Base-by-base conservation (phyloP, 2,797 vertebrate genomes). In the Odontamblyopus lacepedii region DNA sequence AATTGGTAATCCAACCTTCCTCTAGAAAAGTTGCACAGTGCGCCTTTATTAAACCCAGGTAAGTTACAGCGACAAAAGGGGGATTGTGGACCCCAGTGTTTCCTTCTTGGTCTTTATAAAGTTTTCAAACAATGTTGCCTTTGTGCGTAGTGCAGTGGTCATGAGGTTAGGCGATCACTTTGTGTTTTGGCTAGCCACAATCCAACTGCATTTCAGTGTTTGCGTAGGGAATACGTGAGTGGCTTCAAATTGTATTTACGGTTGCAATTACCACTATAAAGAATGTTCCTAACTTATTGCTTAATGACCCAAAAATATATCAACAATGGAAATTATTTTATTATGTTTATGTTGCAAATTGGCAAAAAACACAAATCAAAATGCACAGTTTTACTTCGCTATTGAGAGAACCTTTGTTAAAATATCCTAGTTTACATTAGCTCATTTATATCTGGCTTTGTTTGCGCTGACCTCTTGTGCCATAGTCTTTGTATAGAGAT, bases 381-480 rank as follows among this genome's bases (percentile, higher is more conserved):
- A 26, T 57, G 23, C 23, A 26, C 27, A 5, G 11, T 23, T 56
- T 56, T 56, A 56, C 55, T 48, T 48, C 13, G 4, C 51, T 19
- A n/a, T n/a, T 55, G 53, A 55, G 23, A 9, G 1, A n/a, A n/a
- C 19, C 7, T 53, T 19, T 53, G 51, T n/a, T 48, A 48, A 48
- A 48, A 48, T 48, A 48, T 48, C 44, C 18, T n/a, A 53, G 51
- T 53, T 53, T 53, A 27, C 23, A 26, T 26, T 11, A 26, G 23
- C 3, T 55, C 6, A 55, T 55, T n/a, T 59, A 4, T 26, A 26
- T 51, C 19, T 15, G 18, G 30, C n/a, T 80, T 67, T 73, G 70
- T 80, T 91, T 91, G 87, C 90, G 91, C 87, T 88, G 84, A 86
- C 82, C 78, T 76, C 67, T 78, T 12, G 78, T 86, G 83, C 89